These are phyloP conservation scores for Ypsolopha scabrella DNA, from an alignment of 2,888 invertebrate species.

Conservation along the genomic window DNA sequence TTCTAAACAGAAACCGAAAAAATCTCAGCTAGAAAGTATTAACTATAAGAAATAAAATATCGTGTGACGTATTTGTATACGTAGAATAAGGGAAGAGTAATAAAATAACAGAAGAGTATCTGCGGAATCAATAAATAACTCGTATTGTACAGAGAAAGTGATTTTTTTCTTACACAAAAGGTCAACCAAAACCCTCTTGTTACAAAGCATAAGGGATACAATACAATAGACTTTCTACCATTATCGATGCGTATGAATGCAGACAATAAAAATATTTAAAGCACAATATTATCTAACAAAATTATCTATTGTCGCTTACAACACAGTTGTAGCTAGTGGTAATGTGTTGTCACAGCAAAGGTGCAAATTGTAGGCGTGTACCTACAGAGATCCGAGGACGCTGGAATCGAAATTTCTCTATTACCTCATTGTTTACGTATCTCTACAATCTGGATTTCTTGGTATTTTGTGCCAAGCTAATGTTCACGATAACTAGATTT, in stretches of 20 bases:
- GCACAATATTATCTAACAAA: slow-evolving; percentile 23
- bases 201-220: too few species aligned
- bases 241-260: slow-evolving; percentile 4
- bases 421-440: slow-evolving; percentile 23
- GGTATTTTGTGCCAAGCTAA: too few species aligned
- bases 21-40: neutral
- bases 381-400: neutral
- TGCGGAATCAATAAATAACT: too few species aligned
- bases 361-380: slow-evolving; percentile 27
- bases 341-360: slow-evolving; percentile 14
- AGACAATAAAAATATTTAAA: slow-evolving; percentile 5
- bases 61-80: neutral
- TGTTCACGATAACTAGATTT: too few species aligned
- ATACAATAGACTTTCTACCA: neutral
- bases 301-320: slow-evolving; percentile 12
- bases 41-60: neutral
- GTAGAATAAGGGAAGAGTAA: neutral
- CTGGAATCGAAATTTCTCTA: slow-evolving; percentile 18
- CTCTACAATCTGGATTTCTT: neutral
- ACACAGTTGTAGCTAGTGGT: slow-evolving; percentile 1
- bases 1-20: too few species aligned
- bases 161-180: too few species aligned
- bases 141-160: too few species aligned
- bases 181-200: too few species aligned
- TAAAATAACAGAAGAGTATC: too few species aligned